phyloP scores from a whole-genome alignment of 2,797 vertebrate genomes.

The Rhinoraja longicauda region DNA sequence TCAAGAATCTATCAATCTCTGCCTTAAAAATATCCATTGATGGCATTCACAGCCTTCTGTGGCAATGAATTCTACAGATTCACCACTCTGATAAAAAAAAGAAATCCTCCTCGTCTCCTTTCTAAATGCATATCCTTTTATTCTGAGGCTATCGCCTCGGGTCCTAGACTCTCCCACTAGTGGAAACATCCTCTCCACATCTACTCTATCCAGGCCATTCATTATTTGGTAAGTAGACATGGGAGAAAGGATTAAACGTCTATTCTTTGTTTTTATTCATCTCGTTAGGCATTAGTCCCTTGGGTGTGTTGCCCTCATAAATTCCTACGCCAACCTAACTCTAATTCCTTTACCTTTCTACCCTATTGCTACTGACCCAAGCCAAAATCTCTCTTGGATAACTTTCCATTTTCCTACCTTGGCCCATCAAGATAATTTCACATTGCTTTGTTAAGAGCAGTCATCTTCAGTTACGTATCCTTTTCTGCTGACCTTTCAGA shows the following conservation, averaged over 20 bases:
- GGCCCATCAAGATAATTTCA: neutral
- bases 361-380: neutral
- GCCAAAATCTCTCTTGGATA: neutral
- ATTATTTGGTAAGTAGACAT: too few species aligned
- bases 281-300: neutral
- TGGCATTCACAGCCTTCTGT: too few species aligned
- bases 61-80: too few species aligned
- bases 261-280: neutral
- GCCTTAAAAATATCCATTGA: too few species aligned
- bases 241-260: neutral
- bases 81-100: too few species aligned
- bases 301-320: neutral
- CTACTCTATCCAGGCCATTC: too few species aligned
- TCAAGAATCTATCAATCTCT: too few species aligned
- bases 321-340: neutral
- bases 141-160: too few species aligned
- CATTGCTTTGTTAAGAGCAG: neutral
- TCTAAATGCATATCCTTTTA: too few species aligned
- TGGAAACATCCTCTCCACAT: too few species aligned
- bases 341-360: neutral
- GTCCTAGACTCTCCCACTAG: too few species aligned
- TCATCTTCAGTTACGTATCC: neutral
- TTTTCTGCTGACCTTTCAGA: neutral
- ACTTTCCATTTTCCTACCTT: neutral
- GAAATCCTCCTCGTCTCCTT: too few species aligned